Conservation (phyloP, 53 echinoderm and acorn worm species). For the Arbacia lixula region DNA sequence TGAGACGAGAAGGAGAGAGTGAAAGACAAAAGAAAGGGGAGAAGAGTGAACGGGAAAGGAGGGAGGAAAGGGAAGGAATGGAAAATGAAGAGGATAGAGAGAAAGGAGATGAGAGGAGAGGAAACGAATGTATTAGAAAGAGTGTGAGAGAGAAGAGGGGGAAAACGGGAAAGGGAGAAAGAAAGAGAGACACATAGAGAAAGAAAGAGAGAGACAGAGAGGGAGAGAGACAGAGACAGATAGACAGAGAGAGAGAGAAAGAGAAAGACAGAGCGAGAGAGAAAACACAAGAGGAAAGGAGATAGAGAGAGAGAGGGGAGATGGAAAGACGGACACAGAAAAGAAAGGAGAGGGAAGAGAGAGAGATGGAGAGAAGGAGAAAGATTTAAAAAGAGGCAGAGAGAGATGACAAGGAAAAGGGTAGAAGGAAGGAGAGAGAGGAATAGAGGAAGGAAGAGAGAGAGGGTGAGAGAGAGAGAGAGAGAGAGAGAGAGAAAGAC, state of each 20-base stretch:
- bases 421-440: neutral
- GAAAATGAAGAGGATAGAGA: too few relatives aligned
- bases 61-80: too few relatives aligned
- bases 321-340: neutral
- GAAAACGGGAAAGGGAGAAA: neutral
- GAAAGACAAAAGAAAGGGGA: too few relatives aligned
- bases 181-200: neutral
- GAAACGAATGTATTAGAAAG: too few relatives aligned
- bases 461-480: neutral
- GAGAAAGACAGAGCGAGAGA: neutral
- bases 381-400: neutral
- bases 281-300: too few relatives aligned
- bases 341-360: neutral
- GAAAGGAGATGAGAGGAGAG: too few relatives aligned
- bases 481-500: too few relatives aligned
- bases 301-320: neutral
- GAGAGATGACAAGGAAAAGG: neutral
- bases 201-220: neutral
- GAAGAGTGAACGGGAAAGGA: too few relatives aligned
- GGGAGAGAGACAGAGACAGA: neutral
- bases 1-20: too few relatives aligned
- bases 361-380: neutral
- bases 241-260: neutral
- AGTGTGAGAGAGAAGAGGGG: too few relatives aligned
- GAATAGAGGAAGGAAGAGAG: neutral